phyloP scores from a whole-genome alignment of 2,113 vertebrate species.

The Trogon melanurus region DNA sequence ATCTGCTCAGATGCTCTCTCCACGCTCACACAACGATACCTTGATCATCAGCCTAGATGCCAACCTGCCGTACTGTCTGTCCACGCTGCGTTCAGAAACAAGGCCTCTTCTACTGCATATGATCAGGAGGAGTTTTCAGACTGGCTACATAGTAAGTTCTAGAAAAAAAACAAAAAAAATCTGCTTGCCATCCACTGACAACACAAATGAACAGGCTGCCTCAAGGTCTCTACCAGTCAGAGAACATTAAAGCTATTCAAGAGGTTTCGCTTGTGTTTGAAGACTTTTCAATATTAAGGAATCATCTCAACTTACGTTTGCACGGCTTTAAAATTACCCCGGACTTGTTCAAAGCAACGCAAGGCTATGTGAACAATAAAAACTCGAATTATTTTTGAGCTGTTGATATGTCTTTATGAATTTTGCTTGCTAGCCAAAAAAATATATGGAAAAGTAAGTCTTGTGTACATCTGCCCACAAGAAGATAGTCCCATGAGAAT shows the following conservation, averaged over 20 bases:
- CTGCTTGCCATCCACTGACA: background rate
- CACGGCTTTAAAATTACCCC: background rate
- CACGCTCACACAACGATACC: background rate
- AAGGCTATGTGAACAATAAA: background rate
- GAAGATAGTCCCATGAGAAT: background rate
- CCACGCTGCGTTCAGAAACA: background rate
- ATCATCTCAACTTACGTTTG: background rate
- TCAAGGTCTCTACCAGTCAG: background rate
- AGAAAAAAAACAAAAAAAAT: background rate
- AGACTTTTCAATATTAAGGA: background rate
- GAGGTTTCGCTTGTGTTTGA: background rate
- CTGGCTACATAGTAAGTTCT: background rate
- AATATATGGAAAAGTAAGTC: background rate
- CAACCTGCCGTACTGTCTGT: background rate
- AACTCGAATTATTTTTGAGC: background rate
- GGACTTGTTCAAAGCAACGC: background rate
- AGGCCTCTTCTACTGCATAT: background rate
- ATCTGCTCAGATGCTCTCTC: background rate
- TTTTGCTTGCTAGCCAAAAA: background rate
- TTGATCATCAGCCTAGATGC: background rate
- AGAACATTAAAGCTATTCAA: background rate
- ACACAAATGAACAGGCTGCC: background rate
- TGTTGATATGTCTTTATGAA: background rate
- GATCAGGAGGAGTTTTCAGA: background rate
- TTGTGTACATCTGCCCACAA: background rate